Conservation (phyloP, 2,797 vertebrate species). For the Phoeniculus purpureus region DNA sequence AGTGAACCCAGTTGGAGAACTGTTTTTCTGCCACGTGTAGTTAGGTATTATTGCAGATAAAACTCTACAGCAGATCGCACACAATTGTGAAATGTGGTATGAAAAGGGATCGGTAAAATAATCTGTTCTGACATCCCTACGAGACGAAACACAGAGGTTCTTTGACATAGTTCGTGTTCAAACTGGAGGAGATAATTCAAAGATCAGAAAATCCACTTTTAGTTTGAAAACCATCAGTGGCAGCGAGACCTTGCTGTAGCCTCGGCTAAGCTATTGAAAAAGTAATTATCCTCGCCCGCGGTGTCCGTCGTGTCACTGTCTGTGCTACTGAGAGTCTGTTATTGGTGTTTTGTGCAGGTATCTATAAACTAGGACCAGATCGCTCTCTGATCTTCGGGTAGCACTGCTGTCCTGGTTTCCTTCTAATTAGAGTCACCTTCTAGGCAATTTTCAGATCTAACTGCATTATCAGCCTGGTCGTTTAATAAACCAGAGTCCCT, state of each 20-base stretch:
- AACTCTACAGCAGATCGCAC: not conserved
- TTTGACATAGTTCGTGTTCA: not conserved
- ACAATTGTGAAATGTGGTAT: not conserved
- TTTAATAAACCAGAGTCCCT: not conserved
- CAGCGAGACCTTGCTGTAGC: not conserved
- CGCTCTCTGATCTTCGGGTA: not conserved
- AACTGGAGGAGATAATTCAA: not conserved
- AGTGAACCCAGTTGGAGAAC: not conserved
- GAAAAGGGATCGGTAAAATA: not conserved
- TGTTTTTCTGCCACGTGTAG: not conserved
- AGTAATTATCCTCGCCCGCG: not conserved
- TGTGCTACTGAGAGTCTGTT: not conserved
- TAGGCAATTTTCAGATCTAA: not conserved
- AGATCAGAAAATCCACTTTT: not conserved
- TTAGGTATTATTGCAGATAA: not conserved
- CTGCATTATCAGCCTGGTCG: not conserved
- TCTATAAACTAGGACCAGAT: rapidly evolving
- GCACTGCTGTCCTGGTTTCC: not conserved
- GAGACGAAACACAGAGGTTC: not conserved
- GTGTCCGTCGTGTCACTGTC: no score
- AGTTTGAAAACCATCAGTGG: not conserved
- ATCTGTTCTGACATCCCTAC: not conserved
- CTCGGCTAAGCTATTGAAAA: not conserved
- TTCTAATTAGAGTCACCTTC: not conserved
- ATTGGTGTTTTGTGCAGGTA: not conserved